Base-by-base conservation (phyloP, 2,113 vertebrate genomes). In the Sebastes schlegelii region DNA sequence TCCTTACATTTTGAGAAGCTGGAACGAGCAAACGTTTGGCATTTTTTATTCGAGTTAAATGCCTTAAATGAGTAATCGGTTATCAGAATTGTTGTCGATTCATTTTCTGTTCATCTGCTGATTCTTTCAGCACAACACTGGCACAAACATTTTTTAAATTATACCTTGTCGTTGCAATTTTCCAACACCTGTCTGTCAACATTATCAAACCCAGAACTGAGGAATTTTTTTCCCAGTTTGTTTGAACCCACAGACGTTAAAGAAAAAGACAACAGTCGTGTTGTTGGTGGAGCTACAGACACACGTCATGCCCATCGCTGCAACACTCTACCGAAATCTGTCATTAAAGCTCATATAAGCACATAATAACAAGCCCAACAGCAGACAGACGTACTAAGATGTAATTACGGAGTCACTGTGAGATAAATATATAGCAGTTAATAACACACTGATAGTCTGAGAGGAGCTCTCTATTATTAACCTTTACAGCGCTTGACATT, bases 401-500 rank as follows among this genome's bases (percentile, higher is more conserved):
- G 43, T 67, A 64, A 77, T 65, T 17, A 88, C 62, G 49, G 26
- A 69, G 55, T 19, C 16, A 2, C 14, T 0, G 3, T 0, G 34
- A 51, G 48, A 55, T 73, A 82, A 79, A 70, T 23, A 74, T 0
- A 73, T 0, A 69, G 48, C 0, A 45, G 54, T 34, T 75, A 76
- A 83, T 66, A 62, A 73, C 0, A 54, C 17, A 61, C 52, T 19
- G 14, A 64, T 9, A 48, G 69, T 64, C 64, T 69, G 65, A 63
- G 51, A n/a, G 54, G 26, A 46, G 23, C 66, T 45, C 77, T 61
- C 45, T 79, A 2, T 70, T 23, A 70, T 64, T 43, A 21, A 40
- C 5, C 1, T 23, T 57, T 11, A 34, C 34, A 34, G 34, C 34
- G 34, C 34, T 4, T 34, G 34, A 34, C 34, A 34, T 34, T 34